Base-by-base conservation (phyloP, 2,888 invertebrate species). In the Stenolophus ochropezus region DNA sequence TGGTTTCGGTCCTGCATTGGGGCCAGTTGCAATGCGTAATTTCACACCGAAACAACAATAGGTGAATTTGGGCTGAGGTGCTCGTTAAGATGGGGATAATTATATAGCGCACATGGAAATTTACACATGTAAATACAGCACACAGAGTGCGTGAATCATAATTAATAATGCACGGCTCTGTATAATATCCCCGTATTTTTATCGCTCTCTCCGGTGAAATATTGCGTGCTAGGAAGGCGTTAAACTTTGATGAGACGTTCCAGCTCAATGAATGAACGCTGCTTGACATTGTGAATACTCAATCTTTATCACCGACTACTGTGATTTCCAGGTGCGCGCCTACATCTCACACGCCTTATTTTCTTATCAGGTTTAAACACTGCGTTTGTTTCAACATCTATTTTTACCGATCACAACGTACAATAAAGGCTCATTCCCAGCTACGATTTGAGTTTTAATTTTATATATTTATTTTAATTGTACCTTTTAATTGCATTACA, bases 81-180 rank as follows among this genome's bases (percentile, higher is more conserved):
- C 78, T 78, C 49, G 65, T 78, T 78, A 78, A 65, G 61, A 47
- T 47, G 65, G 23, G 11, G 65, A 78, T 78, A 78, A 78, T 78
- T 78, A 78, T 65, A 78, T 65, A 49, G 47, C 25, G 65, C 58
- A 21, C 61, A 78, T 65, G 65, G 21, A 78, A 78, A 78, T 78
- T 78, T 78, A 78, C 78, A 78, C 78, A 78, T 78, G 78, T 78
- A 78, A 78, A 78, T 78, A 78, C 78, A 61, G 33, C n/a, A 65
- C 65, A 14, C 42, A n/a, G 65, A 33, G 65, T 65, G 65, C 78
- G 61, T 78, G 78, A 65, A 42, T 78, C 78, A 78, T 65, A 78
- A 78, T 78, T 78, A 78, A 78, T 78, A 78, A 78, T 65, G 58
- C 78, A 65, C 33, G n/a, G 49, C 25, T 49, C 49, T 61, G 61